Evolutionary conservation across 2,888 invertebrate genomes (phyloP), one percentile per base, ranked within the genome.

Genomic region (Andrena bicolor): DNA sequence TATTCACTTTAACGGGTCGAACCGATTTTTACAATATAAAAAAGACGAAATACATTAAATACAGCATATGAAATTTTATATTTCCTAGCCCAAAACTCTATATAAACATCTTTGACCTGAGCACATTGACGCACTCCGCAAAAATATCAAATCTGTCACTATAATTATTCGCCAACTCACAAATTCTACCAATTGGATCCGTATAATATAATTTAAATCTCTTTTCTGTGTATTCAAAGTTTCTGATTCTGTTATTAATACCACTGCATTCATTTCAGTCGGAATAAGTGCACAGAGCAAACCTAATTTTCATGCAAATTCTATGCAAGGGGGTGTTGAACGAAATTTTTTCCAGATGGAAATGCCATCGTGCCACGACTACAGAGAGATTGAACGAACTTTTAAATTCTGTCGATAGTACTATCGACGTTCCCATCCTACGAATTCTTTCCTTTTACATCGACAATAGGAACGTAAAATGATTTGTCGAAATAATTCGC

Each of bases 361-460:
- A 49, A 35, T 64, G 20, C 53, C 13, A 51, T 51, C n/a, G n/a
- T 1, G 10, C 7, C n/a, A 2, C 3, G 16, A 13, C 6, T 32
- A 23, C n/a, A 20, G 41, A 20, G 13, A 8, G 6, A 35, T 49
- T 16, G 48, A 41, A 28, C 28, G n/a, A 32, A 30, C 51, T 10
- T 64, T 72, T 53, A 48, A 32, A 64, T 32, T 32, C 10, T n/a
- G 48, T 64, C 48, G 23, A 53, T 71, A 53, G 28, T 20, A n/a
- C 10, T 28, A 23, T 41, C 10, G 60, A 53, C 32, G 32, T 48
- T 7, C 6, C 16, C n/a, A 4, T 20, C 10, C 26, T 0, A 8
- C 0, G 13, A 10, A 23, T 76, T 20, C 10, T n/a, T 64, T 35
- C 41, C 30, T 41, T 51, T 20, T 28, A n/a, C 1, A 2, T 10